Conservation (phyloP, 2,888 invertebrate genomes). For the Allolobophora icterica region DNA sequence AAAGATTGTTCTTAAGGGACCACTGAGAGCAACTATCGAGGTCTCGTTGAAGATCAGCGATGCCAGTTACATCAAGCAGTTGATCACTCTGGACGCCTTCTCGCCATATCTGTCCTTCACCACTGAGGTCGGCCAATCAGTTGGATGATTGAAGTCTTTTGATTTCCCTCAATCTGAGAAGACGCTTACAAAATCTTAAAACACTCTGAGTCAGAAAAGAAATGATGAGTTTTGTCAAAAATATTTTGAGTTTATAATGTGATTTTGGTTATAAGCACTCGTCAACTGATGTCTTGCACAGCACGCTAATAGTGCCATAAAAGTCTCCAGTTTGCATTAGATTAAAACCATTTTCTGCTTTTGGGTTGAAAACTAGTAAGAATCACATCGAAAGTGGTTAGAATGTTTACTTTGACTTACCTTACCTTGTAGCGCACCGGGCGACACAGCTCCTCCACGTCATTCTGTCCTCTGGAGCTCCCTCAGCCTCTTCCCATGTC, state of each 20-base stretch:
- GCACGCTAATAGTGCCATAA: no score
- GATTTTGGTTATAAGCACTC: no score
- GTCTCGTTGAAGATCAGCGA: conserved; percentile 60
- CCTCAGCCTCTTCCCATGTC: no score
- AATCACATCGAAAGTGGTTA: not conserved
- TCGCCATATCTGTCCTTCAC: conserved; percentile 65
- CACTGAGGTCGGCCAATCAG: conserved; percentile 55
- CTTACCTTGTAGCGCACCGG: no score
- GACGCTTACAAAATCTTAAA: not conserved
- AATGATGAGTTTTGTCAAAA: no score
- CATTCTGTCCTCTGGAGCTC: no score
- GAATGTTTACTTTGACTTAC: not conserved
- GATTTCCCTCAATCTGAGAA: not conserved
- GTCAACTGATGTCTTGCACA: no score
- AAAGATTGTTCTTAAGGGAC: conserved; percentile 58
- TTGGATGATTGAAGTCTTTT: not conserved
- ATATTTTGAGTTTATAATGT: no score
- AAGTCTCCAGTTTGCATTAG: no score
- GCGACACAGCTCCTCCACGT: no score
- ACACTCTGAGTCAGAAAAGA: not conserved
- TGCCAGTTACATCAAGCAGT: conserved; percentile 61
- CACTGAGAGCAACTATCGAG: conserved; percentile 60
- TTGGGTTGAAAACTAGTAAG: no score
- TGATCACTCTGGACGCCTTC: conserved; percentile 64
- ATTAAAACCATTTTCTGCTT: no score